Evolutionary conservation across 1,140 invertebrate species (phyloP).

Genomic region (Schlechtendalia chinensis): DNA sequence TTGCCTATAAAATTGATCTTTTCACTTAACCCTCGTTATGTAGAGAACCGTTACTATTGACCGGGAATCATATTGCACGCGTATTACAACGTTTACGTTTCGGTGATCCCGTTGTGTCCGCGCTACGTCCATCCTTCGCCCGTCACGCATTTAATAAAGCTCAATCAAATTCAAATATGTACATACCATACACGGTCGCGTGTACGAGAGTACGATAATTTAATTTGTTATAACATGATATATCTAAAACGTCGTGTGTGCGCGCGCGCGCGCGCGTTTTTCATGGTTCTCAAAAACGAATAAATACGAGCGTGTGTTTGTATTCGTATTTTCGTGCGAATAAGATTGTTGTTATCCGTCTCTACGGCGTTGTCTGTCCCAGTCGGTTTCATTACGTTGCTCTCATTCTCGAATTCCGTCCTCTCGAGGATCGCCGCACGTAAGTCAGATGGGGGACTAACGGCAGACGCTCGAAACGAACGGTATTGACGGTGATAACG

Average conservation of each 20-base stretch:
- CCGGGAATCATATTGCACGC: not conserved
- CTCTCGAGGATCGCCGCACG: no score
- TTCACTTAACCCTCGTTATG: slow-evolving; percentile 47
- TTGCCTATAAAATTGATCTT: slow-evolving; percentile 34
- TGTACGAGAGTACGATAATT: not conserved
- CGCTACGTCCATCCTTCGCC: not conserved
- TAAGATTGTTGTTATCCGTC: no score
- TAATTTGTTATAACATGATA: slow-evolving; percentile 8
- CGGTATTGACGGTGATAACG: no score
- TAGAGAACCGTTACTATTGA: not conserved
- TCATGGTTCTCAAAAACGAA: not conserved
- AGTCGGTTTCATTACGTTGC: no score
- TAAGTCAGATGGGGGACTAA: no score
- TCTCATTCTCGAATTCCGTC: no score
- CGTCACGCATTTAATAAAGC: slow-evolving; percentile 14
- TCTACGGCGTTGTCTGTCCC: no score
- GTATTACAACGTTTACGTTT: slow-evolving; percentile 18
- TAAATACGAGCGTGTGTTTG: not conserved
- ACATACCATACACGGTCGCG: not conserved
- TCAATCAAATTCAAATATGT: slow-evolving; percentile 23
- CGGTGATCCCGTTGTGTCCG: not conserved
- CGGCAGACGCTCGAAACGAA: no score
- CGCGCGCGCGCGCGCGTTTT: no score
- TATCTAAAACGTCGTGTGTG: no score
- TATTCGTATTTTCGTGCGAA: no score